These are phyloP conservation scores for Ctenodactylus gundi DNA, from an alignment of 2,113 vertebrate species.

Conservation along the genomic window DNA sequence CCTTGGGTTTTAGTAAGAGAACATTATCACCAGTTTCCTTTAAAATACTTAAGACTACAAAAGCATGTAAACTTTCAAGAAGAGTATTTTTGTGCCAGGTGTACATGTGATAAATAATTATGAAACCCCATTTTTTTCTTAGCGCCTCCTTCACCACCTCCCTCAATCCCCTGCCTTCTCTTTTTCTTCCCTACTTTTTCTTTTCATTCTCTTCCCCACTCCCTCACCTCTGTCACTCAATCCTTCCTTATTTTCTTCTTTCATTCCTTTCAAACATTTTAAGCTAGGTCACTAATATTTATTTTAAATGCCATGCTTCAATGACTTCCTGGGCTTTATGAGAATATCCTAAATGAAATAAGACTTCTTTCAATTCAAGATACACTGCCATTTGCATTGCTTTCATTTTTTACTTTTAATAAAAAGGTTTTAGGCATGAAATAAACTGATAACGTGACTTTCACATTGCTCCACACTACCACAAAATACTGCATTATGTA, in stretches of 20 bases:
- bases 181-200: accelerated
- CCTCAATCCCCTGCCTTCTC: not conserved
- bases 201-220: too few species aligned
- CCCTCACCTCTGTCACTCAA: accelerated
- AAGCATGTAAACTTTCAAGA: constrained; percentile 36
- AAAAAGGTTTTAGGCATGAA: not conserved
- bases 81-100: constrained; percentile 14
- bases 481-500: not conserved
- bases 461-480: not conserved
- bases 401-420: not conserved
- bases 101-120: not conserved
- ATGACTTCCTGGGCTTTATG: not conserved
- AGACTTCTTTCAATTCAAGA: not conserved
- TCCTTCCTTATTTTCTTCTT: not conserved
- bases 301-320: not conserved
- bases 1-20: constrained; percentile 42
- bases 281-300: not conserved
- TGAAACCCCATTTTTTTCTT: not conserved
- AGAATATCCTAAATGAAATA: not conserved
- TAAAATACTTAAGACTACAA: constrained; percentile 29
- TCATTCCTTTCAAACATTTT: not conserved
- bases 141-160: not conserved
- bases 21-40: not conserved
- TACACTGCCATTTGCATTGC: not conserved
- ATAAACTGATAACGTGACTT: not conserved